Percentiles rank a stretch among this genome's conserved stretches.
Evolutionary conservation across 2,888 invertebrate species (phyloP).

Genomic region (Linnaemya vulpina): DNA sequence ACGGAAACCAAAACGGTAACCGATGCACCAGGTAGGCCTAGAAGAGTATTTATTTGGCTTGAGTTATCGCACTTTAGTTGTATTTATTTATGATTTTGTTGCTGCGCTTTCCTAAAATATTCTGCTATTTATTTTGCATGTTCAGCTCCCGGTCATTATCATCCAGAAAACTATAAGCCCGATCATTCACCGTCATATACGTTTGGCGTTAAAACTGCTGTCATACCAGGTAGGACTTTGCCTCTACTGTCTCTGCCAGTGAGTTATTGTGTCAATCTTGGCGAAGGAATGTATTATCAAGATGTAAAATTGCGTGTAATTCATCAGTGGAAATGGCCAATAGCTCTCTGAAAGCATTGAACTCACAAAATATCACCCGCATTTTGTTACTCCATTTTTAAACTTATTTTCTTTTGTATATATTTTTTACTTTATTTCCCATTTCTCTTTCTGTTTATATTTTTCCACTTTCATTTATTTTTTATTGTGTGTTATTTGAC

Average conservation of each 20-base stretch:
- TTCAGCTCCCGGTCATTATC: constrained; percentile 86
- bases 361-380: neutral
- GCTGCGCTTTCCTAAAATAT: constrained; percentile 33
- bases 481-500: constrained; percentile 45
- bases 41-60: neutral
- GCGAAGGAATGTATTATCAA: neutral
- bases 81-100: neutral
- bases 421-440: constrained; percentile 44
- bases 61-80: neutral
- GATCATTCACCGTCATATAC: constrained; percentile 84
- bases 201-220: constrained; percentile 85
- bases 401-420: constrained; percentile 45
- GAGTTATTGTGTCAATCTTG: neutral
- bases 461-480: constrained; percentile 24
- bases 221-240: constrained; percentile 78
- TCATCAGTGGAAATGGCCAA: neutral
- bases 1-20: constrained; percentile 81
- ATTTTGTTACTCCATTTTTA: constrained; percentile 27
- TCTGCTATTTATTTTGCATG: constrained; percentile 49
- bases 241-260: neutral
- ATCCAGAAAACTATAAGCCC: constrained; percentile 84
- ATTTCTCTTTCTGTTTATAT: constrained; percentile 42
- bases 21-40: constrained; percentile 83
- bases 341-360: neutral
- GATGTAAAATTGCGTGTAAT: neutral